Evolutionary conservation across 1,140 invertebrate species (phyloP), one percentile per base, ranked within the genome.

Genomic region (Hylyphantes graminicola): DNA sequence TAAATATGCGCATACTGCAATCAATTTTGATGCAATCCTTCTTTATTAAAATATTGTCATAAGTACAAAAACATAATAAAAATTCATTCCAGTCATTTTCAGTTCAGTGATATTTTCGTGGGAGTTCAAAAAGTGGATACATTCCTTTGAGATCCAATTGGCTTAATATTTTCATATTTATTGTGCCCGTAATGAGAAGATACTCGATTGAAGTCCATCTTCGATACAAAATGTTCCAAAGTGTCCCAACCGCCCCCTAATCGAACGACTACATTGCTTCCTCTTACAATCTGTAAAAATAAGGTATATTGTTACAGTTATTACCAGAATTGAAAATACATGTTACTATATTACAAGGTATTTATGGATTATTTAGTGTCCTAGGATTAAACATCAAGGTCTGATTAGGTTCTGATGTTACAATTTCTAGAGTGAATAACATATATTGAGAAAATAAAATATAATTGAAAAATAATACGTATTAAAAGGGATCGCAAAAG

Each of bases 221-320:
- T 59, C 2, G 82, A 76, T 89, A 97, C 91, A 90, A 96, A 97
- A 90, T 97, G 95, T 88, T 96, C 95, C 88, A 97, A 91, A 12
- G 96, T 97, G 90, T 97, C 95, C 96, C 96, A 97, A 57, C 95
- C 91, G 50, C 96, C 96, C 64, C 95, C 96, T 48, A 97, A 95
- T 87, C 96, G 92, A 15, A 97, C 96, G 95, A 97, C 97, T 91
- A 96, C 96, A 89, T 96, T 95, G 63, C 93, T 92, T 63, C 94
- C 94, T 15, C 80, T 68, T 7, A 82, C 80, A 35, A 82, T 82
- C 80, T 82, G 61, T 17, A 82, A 74, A n/a, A 21, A 77, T n/a
- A 77, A 64, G 11, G 12, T n/a, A 59, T 9, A 59, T 59, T 13
- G n/a, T 59, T 59, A 35, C 57, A 59, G 7, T 59, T 59, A 59